Percentiles rank a stretch among this genome's conserved stretches.
These are phyloP conservation scores for Chromobotia macracanthus DNA, from an alignment of 2,797 vertebrate species.

Conservation along the genomic window DNA sequence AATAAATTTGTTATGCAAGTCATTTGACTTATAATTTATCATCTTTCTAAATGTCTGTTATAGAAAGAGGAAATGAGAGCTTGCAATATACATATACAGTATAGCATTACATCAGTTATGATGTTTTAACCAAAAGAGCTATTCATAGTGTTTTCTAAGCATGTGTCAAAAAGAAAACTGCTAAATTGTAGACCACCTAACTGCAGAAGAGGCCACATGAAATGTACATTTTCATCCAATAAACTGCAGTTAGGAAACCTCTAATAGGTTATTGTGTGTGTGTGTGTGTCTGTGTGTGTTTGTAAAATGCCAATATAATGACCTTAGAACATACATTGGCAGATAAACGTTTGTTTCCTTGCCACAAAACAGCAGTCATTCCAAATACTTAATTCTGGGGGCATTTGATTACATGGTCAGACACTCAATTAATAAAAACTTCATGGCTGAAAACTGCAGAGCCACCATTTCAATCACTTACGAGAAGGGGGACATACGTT, in stretches of 20 bases:
- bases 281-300: too few species aligned
- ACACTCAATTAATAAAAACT: constrained; percentile 45
- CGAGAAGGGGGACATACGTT: constrained; percentile 43
- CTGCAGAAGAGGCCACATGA: constrained; percentile 1
- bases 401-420: constrained; percentile 11
- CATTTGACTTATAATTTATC: too few species aligned
- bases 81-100: not conserved
- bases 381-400: constrained; percentile 10
- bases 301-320: constrained; percentile 17
- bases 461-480: constrained; percentile 43
- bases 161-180: constrained; percentile 22
- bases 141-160: constrained; percentile 27
- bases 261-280: not conserved
- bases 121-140: constrained; percentile 36
- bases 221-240: too few species aligned
- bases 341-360: not conserved
- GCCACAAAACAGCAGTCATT: constrained; percentile 2
- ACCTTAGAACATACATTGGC: not conserved
- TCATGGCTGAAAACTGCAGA: constrained; percentile 18
- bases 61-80: not conserved
- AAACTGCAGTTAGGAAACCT: not conserved
- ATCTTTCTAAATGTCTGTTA: not conserved
- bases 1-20: too few species aligned
- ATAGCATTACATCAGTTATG: constrained; percentile 39
- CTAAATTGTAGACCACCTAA: too few species aligned